Evolutionary conservation across 2,888 invertebrate species (phyloP), one percentile per base, ranked within the genome.

Genomic region (Acanthococcus lagerstroemiae): DNA sequence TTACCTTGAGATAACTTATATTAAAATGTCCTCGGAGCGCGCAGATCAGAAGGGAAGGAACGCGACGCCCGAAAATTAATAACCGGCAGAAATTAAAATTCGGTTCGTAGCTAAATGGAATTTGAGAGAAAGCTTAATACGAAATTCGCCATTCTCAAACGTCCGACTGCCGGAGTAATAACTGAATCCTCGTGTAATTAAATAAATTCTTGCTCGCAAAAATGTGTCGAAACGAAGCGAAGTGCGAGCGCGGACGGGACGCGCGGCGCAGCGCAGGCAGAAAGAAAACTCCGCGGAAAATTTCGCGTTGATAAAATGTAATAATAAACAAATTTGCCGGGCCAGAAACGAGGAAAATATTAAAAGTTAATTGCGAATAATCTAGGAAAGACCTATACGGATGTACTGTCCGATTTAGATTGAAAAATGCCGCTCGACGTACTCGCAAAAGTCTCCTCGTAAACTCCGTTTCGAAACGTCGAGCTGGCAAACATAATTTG

Each of bases 81-180:
- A 61, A 61, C 61, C 52, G 61, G 61, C 61, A 52, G 52, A 61
- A 61, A 61, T 61, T 61, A 61, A 61, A 61, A 61, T 61, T 61
- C 61, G 61, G 30, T 61, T 61, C 61, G 61, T 52, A 50, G 61
- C 52, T 30, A 52, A 61, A 61, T 61, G 61, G 61, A 61, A 61
- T 61, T 61, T 52, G 58, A 58, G 58, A 58, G 58, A 44, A 45
- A 50, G 50, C 27, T 61, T 50, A 50, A 50, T 61, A 52, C 61
- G 61, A 61, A 61, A 61, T 52, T 27, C 61, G 61, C 61, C 61
- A 30, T 61, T 61, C 61, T 61, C 61, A 50, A 30, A 50, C 52
- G 52, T 50, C 61, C 52, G 61, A 25, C 61, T 52, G 61, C 52
- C 52, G 52, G 52, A 61, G 61, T 52, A 61, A 61, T 52, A 61